These are phyloP conservation scores for Campoletis sonorensis DNA, from an alignment of 1,140 invertebrate genomes.

Conservation along the genomic window DNA sequence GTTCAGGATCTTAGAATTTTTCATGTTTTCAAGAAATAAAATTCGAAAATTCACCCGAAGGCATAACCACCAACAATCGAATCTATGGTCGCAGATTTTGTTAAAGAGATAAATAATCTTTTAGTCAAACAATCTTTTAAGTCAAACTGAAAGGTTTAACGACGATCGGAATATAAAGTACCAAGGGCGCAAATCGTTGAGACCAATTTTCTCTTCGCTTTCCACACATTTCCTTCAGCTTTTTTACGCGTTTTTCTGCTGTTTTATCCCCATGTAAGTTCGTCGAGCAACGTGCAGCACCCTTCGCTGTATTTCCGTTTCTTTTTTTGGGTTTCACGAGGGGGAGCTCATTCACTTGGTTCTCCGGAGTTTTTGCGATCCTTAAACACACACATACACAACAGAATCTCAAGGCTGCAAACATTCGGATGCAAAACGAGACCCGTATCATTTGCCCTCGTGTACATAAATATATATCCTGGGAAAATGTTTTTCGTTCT, in stretches of 20 bases:
- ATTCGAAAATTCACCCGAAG: no score
- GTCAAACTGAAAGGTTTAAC: slow-evolving; percentile 60
- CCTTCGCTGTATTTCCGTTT: slow-evolving; percentile 10
- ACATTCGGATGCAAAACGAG: slow-evolving; percentile 63
- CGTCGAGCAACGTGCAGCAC: slow-evolving; percentile 35
- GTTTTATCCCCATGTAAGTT: not conserved
- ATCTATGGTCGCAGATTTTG: no score
- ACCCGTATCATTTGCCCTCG: slow-evolving; percentile 58
- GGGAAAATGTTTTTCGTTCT: slow-evolving; percentile 38
- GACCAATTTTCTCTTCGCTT: slow-evolving; percentile 56
- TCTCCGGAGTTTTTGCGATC: slow-evolving; percentile 32
- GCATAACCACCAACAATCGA: no score
- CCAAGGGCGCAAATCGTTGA: slow-evolving; percentile 61
- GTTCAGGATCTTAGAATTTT: not conserved
- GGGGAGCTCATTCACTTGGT: slow-evolving; percentile 18
- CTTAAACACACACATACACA: slow-evolving; percentile 49
- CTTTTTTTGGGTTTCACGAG: slow-evolving; percentile 27
- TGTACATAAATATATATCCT: not conserved
- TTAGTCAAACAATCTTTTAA: no score
- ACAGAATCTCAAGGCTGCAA: slow-evolving; percentile 58
- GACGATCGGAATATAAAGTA: slow-evolving; percentile 55
- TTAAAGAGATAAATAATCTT: no score
- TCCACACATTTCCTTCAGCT: slow-evolving; percentile 32
- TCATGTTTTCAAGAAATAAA: not conserved
- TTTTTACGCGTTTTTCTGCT: not conserved